Conservation (phyloP, 2,888 invertebrate genomes). For the Drosophila quinaria region DNA sequence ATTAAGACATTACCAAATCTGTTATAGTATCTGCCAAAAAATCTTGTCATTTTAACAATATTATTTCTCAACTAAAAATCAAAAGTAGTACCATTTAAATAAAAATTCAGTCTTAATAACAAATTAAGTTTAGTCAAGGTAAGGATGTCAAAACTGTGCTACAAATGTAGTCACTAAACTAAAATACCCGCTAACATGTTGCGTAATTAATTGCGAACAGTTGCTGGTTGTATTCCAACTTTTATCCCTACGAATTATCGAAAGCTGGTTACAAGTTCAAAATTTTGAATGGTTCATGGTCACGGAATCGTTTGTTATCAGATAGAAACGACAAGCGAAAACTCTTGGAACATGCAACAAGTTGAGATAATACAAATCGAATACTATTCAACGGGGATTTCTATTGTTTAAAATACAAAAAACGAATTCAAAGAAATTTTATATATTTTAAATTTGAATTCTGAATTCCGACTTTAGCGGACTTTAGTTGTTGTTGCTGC, state of each 20-base stretch:
- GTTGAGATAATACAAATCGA: background rate
- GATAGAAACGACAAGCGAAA: constrained; percentile 12
- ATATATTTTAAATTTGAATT: background rate
- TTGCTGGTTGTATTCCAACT: background rate
- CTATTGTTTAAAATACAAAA: background rate
- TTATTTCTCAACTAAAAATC: too few species aligned
- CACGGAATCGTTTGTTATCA: constrained; percentile 21
- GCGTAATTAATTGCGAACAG: background rate
- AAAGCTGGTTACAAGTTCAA: background rate
- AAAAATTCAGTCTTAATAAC: too few species aligned
- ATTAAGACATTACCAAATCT: too few species aligned
- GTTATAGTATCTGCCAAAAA: too few species aligned
- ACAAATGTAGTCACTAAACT: background rate
- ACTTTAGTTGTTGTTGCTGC: background rate
- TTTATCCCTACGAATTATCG: constrained; percentile 7
- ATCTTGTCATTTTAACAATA: too few species aligned
- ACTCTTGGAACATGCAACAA: constrained; percentile 21
- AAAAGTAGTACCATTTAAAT: too few species aligned
- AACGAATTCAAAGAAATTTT: background rate
- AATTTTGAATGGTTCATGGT: constrained; percentile 32
- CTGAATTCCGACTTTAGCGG: background rate
- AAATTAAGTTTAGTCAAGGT: background rate
- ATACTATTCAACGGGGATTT: background rate
- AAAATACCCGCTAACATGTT: background rate
- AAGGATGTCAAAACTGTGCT: background rate